Evolutionary conservation across 2,113 vertebrate species (phyloP).

Genomic region (Corythoichthys haematopterus): DNA sequence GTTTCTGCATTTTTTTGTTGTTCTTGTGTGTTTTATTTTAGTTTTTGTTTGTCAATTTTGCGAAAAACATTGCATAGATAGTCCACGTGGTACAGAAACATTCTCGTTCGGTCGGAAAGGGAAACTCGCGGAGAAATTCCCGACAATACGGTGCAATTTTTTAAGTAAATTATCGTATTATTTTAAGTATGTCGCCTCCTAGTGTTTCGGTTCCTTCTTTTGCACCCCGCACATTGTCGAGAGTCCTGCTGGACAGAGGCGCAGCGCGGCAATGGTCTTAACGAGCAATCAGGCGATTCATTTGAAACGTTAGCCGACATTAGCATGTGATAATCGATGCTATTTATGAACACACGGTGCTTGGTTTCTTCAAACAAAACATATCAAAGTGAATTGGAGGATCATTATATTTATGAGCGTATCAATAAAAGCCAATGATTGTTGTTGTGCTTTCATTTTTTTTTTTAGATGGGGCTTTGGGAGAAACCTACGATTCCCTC

Average conservation of each 20-base stretch:
- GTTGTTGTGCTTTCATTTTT: conserved; percentile 35
- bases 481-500: no score
- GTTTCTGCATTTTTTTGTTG: neutral
- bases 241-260: conserved; percentile 80
- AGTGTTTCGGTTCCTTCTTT: conserved; percentile 34
- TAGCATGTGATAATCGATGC: conserved; percentile 38
- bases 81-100: conserved; percentile 9
- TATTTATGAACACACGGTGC: conserved; percentile 69
- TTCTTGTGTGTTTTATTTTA: neutral
- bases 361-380: conserved; percentile 42
- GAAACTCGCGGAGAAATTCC: conserved; percentile 11
- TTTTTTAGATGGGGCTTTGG: no score
- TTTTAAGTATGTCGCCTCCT: conserved; percentile 70
- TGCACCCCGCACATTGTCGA: conserved; percentile 61
- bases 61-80: neutral
- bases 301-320: conserved; percentile 18
- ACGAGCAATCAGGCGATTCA: conserved; percentile 38
- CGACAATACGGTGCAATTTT: conserved; percentile 63
- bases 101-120: conserved; percentile 40
- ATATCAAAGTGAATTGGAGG: conserved; percentile 33
- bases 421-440: conserved; percentile 68
- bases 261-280: conserved; percentile 62
- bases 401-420: conserved; percentile 75
- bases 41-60: neutral
- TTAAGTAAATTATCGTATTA: conserved; percentile 46